Evolutionary conservation across 2,113 vertebrate species (phyloP), one percentile per base, ranked within the genome.

Genomic region (Girardinichthys multiradiatus): DNA sequence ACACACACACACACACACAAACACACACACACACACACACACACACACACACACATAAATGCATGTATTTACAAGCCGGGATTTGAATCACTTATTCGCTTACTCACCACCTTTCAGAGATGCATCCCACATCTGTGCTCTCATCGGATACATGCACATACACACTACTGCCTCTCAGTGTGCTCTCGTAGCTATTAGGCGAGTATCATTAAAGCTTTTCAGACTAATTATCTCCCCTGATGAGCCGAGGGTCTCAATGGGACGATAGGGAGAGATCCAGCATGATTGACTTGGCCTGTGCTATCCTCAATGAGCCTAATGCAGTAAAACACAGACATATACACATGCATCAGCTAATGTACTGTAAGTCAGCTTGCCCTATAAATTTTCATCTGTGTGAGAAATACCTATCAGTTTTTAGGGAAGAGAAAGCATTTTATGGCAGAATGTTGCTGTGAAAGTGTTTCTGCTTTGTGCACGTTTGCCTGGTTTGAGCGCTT

Each of bases 221-320:
- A 86, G 76, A 70, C 85, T 90, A 88, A 91, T 92, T 90, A 87
- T 90, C 87, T 82, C 77, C 86, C 83, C 81, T 71, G 86, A 91
- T 90, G 86, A 89, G 88, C 80, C 31, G 45, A 60, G 42, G 79
- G 82, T 89, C 88, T 88, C 89, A 68, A 73, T 83, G 80, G 91
- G 74, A 77, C 45, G 11, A 69, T 17, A 19, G 82, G 71, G 74
- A 81, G 81, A 73, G 57, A 87, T 77, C 64, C 37, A 24, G 68
- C 31, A 39, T 89, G 91, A 91, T 89, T 91, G 89, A 87, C 83
- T 87, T 77, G 79, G 77, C 66, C 76, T 74, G 66, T 73, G 61
- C 59, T 79, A 37, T 65, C 72, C 77, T 73, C 80, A 72, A 27
- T 67, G 62, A 74, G 86, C 58, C 60, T 24, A 31, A 57, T 30